These are phyloP conservation scores for Takifugu ocellatus DNA, from an alignment of 2,797 vertebrate genomes.

Conservation along the genomic window DNA sequence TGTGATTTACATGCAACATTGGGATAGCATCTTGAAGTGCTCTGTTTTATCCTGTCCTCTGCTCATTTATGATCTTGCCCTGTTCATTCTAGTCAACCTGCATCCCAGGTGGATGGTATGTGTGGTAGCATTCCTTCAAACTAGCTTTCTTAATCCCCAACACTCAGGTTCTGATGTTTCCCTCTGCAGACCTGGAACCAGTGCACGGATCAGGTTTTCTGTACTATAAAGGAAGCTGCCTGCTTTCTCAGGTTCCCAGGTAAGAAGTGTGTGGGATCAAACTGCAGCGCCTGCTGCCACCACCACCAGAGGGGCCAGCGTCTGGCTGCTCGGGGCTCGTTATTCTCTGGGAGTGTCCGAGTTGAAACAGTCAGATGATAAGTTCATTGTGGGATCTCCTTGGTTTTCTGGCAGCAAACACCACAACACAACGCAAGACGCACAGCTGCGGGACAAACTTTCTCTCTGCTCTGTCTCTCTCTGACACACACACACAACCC, in stretches of 20 bases:
- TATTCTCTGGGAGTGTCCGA: constrained; percentile 35
- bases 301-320: not conserved
- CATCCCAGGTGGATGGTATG: constrained; percentile 35
- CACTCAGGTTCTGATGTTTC: constrained; percentile 57
- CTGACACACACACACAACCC: not conserved
- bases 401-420: constrained; percentile 50
- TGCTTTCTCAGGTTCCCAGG: constrained; percentile 17
- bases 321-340: constrained; percentile 13
- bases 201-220: constrained; percentile 46
- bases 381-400: constrained; percentile 39
- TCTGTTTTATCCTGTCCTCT: not conserved
- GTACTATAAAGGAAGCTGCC: constrained; percentile 30
- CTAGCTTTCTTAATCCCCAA: constrained; percentile 51
- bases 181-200: constrained; percentile 38
- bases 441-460: constrained; percentile 55
- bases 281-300: constrained; percentile 5
- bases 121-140: constrained; percentile 47
- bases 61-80: not conserved
- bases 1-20: not conserved
- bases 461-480: constrained; percentile 28
- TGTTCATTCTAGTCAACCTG: constrained; percentile 35
- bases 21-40: not conserved
- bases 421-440: constrained; percentile 37
- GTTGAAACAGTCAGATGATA: constrained; percentile 38
- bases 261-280: constrained; percentile 26